Percentiles rank a stretch among this genome's conserved stretches.
These are phyloP conservation scores for Lipophrys pholis DNA, from an alignment of 2,113 vertebrate genomes.

Conservation along the genomic window DNA sequence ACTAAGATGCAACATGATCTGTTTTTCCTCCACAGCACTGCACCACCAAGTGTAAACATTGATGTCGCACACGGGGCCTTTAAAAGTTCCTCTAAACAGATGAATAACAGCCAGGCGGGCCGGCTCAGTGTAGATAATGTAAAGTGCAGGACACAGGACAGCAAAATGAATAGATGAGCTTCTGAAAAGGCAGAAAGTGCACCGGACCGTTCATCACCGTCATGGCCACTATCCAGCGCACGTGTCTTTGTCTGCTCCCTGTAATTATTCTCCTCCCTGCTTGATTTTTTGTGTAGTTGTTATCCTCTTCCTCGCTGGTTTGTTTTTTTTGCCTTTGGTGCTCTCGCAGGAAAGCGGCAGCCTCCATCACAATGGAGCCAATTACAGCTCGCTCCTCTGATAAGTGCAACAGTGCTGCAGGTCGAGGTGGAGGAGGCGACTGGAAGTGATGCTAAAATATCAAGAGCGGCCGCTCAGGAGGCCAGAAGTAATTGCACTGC, in stretches of 20 bases:
- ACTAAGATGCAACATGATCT: no score
- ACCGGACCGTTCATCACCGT: background rate
- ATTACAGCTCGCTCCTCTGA: slow-evolving; percentile 50
- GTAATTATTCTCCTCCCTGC: slow-evolving; percentile 38
- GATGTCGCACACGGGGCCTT: background rate
- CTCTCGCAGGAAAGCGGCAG: no score
- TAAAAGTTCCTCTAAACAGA: slow-evolving; percentile 3
- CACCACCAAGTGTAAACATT: no score
- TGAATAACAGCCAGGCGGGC: background rate
- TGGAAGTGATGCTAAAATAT: slow-evolving; percentile 64
- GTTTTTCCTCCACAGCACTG: no score
- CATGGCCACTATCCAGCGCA: slow-evolving; percentile 27
- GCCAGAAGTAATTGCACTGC: slow-evolving; percentile 66
- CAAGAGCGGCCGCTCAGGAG: slow-evolving; percentile 51
- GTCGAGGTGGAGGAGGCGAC: slow-evolving; percentile 46
- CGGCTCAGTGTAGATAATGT: background rate
- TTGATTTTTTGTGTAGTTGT: slow-evolving; percentile 20
- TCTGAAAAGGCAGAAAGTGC: slow-evolving; percentile 2
- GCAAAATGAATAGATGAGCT: slow-evolving; percentile 1
- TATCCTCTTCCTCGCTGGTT: background rate
- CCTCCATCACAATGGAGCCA: slow-evolving; percentile 46
- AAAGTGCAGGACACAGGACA: background rate
- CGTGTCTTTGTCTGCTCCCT: slow-evolving; percentile 24
- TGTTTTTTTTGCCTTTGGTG: background rate
- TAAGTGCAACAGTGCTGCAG: slow-evolving; percentile 48